Evolutionary conservation across 1,140 invertebrate species (phyloP).

Genomic region (Hormaphis cornu): DNA sequence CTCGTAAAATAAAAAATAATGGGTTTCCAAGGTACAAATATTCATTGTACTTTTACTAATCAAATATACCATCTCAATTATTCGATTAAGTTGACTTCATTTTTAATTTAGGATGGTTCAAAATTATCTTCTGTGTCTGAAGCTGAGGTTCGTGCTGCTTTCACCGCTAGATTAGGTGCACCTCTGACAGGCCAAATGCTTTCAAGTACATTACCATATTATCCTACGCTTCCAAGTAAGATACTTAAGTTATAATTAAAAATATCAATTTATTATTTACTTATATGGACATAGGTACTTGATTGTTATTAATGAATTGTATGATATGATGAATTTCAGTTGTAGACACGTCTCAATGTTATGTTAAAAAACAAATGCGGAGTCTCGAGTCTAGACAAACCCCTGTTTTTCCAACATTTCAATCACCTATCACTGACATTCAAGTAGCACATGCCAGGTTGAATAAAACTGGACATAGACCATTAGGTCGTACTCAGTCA

Average conservation of each 20-base stretch:
- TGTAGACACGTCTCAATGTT: constrained; percentile 44
- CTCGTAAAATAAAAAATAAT: too few species aligned
- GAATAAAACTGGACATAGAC: constrained; percentile 63
- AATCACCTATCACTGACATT: constrained; percentile 51
- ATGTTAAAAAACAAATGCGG: constrained; percentile 55
- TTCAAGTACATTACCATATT: constrained; percentile 62
- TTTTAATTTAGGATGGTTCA: constrained; percentile 11
- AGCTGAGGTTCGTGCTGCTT: constrained; percentile 63
- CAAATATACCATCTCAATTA: too few species aligned
- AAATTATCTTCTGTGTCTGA: constrained; percentile 56
- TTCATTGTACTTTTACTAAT: too few species aligned
- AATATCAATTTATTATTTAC: neutral
- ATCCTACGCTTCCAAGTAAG: constrained; percentile 56
- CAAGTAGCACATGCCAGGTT: constrained; percentile 58
- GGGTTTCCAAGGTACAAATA: too few species aligned
- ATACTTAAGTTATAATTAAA: neutral
- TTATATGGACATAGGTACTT: neutral
- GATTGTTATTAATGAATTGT: neutral
- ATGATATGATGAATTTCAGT: constrained; percentile 9
- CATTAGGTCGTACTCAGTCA: constrained; percentile 83
- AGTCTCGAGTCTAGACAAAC: constrained; percentile 45
- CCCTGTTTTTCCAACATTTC: neutral
- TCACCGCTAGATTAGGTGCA: constrained; percentile 60
- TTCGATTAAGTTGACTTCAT: neutral
- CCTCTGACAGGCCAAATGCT: constrained; percentile 63